A percentile compares a stretch with the other conserved stretches of the same genome.
Conservation (phyloP, 2,797 vertebrate genomes). For the Stomatorhinus walkeri region DNA sequence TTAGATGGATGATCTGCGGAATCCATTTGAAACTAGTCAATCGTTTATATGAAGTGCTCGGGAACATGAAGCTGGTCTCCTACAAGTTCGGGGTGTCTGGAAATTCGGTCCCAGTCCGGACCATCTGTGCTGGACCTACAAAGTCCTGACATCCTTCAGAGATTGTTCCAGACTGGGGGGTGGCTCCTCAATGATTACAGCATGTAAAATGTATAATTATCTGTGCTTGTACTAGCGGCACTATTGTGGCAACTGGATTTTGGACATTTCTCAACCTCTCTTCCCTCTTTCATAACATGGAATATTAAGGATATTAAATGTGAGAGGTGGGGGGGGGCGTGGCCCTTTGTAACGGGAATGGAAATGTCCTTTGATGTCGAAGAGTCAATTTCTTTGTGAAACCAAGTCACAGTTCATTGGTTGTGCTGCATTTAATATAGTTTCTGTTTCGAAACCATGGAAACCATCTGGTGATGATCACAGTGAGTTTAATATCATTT, state of each 20-base stretch:
- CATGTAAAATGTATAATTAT: background rate
- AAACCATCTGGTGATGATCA: background rate
- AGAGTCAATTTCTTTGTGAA: background rate
- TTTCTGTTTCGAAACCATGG: background rate
- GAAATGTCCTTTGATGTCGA: background rate
- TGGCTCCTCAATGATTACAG: background rate
- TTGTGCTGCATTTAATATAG: background rate
- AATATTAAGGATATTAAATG: background rate
- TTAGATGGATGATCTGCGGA: constrained; percentile 31
- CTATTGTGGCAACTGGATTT: background rate
- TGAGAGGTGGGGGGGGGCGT: background rate
- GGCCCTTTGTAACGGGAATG: background rate
- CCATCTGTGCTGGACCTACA: constrained; percentile 54
- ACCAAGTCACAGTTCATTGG: background rate
- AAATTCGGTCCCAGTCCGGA: constrained; percentile 39
- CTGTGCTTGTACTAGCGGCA: background rate
- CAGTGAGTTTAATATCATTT: background rate
- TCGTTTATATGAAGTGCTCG: constrained; percentile 33
- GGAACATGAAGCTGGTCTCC: background rate
- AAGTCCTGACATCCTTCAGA: constrained; percentile 32
- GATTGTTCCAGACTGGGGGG: background rate
- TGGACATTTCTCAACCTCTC: background rate
- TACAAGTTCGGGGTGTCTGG: background rate
- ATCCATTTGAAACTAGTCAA: constrained; percentile 39
- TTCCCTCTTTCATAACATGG: background rate